phyloP scores from a whole-genome alignment of 2,797 vertebrate species.

The Diplodus puntazzo region DNA sequence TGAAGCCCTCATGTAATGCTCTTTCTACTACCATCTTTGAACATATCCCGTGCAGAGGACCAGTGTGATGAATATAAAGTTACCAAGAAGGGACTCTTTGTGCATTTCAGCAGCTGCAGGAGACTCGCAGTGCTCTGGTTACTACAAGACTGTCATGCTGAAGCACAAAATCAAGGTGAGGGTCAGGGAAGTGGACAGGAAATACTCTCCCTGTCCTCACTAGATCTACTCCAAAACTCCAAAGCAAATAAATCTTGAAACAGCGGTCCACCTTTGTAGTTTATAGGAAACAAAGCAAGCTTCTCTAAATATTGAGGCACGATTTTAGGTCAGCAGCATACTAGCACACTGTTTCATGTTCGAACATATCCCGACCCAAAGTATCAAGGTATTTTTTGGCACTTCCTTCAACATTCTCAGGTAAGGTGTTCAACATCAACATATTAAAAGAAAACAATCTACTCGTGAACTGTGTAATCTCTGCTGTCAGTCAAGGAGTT shows the following conservation, averaged over 20 bases:
- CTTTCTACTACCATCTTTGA: slow-evolving; percentile 56
- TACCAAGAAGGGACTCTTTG: slow-evolving; percentile 61
- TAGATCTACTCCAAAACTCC: background rate
- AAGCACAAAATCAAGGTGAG: slow-evolving; percentile 58
- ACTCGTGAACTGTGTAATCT: slow-evolving; percentile 12
- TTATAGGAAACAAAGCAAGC: background rate
- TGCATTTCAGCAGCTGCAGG: slow-evolving; percentile 47
- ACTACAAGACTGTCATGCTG: slow-evolving; percentile 31
- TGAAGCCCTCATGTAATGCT: slow-evolving; percentile 44
- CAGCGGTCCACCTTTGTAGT: background rate
- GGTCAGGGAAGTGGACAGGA: background rate
- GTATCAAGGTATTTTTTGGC: background rate
- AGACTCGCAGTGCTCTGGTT: slow-evolving; percentile 33
- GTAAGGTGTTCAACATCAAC: background rate
- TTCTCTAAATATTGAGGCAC: background rate
- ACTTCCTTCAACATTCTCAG: background rate
- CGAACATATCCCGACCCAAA: background rate
- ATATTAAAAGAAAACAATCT: background rate
- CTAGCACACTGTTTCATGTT: too few species aligned
- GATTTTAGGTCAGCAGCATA: background rate
- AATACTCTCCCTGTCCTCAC: slow-evolving; percentile 8
- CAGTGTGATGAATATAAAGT: slow-evolving; percentile 51
- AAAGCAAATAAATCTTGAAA: background rate
- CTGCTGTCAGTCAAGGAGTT: slow-evolving; percentile 13
- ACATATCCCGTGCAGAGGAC: slow-evolving; percentile 40